Base-by-base conservation (phyloP, 1,140 invertebrate genomes). In the Wiebesia pumilae region DNA sequence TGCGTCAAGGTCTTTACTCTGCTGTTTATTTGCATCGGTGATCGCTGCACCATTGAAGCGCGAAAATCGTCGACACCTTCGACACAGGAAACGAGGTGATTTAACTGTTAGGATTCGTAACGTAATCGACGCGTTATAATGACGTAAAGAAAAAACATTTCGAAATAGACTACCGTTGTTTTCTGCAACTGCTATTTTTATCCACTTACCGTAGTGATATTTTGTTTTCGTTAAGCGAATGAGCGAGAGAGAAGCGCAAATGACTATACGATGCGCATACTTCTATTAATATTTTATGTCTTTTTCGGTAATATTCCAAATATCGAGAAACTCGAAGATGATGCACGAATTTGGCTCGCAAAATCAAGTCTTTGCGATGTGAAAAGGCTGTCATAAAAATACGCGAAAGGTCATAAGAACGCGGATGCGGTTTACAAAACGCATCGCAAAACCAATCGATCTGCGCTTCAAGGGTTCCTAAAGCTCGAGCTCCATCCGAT, bases 21-120 rank as follows among this genome's bases (percentile, higher is more conserved):
- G 10, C 33, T 27, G 27, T 62, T 62, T 62, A 16, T 33, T 10
- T 47, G 19, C 35, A 3, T 27, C 3, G 33, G 16, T 43, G 65
- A 67, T 9, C 38, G 40, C 40, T 40, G 54, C 9, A 35, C 40
- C 67, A 75, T 62, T 62, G 33, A 75, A n/a, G 47, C 67, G 67
- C 40, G 81, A 83, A 69, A 81, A 69, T 47, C 65, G 35, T 33
- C 67, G 51, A 77, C 73, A 84, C 83, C 83, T 84, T 27, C 71
- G 54, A 65, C 58, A 78, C 73, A 84, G 75, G 83, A 84, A 84
- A 38, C 75, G 35, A 35, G 65, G 27, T n/a, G 27, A 38, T 43
- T 75, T 33, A 75, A 24, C 24, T 40, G 38, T 16, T 43, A 27
- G 38, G 35, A 43, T 43, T 38, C 9, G 38, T 43, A 43, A 75